Conservation (phyloP, 2,888 invertebrate species). For the Erannis defoliaria region DNA sequence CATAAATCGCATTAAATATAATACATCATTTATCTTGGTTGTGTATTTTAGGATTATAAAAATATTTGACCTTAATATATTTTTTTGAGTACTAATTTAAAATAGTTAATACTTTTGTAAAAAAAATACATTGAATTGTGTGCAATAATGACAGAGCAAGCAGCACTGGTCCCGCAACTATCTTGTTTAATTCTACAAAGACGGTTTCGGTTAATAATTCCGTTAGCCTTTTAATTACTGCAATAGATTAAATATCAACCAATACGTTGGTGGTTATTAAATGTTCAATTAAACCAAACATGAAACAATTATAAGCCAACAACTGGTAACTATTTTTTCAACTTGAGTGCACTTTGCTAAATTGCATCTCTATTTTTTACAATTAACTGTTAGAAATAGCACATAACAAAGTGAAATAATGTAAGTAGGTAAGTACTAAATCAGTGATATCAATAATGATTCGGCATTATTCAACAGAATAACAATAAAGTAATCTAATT, state of each 20-base stretch:
- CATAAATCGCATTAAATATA: not conserved
- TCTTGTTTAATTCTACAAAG: constrained; percentile 69
- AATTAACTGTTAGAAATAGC: not conserved
- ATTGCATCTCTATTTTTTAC: too few species aligned
- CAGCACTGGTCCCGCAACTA: constrained; percentile 64
- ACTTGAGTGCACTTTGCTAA: too few species aligned
- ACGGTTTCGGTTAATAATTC: constrained; percentile 69
- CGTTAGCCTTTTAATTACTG: constrained; percentile 72
- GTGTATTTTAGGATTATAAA: too few species aligned
- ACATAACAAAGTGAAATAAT: constrained; percentile 1
- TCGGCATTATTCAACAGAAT: constrained; percentile 22
- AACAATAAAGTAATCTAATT: constrained; percentile 53
- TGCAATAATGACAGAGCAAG: constrained; percentile 25
- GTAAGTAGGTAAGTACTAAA: too few species aligned
- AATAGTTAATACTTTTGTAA: not conserved
- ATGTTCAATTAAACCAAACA: constrained; percentile 42
- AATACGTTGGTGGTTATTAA: constrained; percentile 36
- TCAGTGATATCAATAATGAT: constrained; percentile 29
- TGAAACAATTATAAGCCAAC: constrained; percentile 18
- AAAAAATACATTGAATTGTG: not conserved
- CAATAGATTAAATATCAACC: constrained; percentile 51
- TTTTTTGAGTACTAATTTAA: too few species aligned
- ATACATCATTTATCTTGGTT: too few species aligned
- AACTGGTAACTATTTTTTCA: not conserved
- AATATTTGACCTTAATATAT: too few species aligned